Evolutionary conservation across 2,888 invertebrate genomes (phyloP).

Genomic region (Drosophila yooni): DNA sequence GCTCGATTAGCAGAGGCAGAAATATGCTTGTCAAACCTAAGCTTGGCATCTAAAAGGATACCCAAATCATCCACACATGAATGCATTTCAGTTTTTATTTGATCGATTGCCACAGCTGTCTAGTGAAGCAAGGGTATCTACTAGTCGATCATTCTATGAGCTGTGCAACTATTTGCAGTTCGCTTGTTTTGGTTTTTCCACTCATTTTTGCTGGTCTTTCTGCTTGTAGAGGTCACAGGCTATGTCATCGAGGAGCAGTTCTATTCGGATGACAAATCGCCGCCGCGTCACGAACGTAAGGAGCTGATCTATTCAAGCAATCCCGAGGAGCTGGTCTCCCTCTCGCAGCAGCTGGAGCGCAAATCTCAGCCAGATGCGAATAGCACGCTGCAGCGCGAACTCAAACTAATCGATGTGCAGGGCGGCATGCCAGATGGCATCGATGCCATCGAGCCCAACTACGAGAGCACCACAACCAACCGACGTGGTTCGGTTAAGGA

Average conservation of each 20-base stretch:
- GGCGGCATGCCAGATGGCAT: slow-evolving; percentile 21
- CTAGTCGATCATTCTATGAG: not conserved
- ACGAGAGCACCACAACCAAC: slow-evolving; percentile 6
- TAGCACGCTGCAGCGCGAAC: slow-evolving; percentile 59
- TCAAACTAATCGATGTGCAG: slow-evolving; percentile 65
- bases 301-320: slow-evolving; percentile 90
- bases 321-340: slow-evolving; percentile 85
- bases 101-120: too few relatives aligned
- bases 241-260: slow-evolving; percentile 89
- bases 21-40: too few relatives aligned
- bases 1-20: too few relatives aligned
- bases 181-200: not conserved
- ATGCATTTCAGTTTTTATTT: too few relatives aligned
- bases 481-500: slow-evolving; percentile 91
- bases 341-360: slow-evolving; percentile 66
- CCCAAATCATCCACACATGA: too few relatives aligned
- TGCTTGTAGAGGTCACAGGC: slow-evolving; percentile 88
- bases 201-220: not conserved
- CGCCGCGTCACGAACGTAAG: slow-evolving; percentile 89
- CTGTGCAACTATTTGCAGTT: not conserved
- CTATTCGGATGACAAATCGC: slow-evolving; percentile 89
- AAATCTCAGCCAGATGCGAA: slow-evolving; percentile 52
- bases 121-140: not conserved
- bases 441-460: slow-evolving; percentile 34
- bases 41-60: too few relatives aligned